Percentiles rank a stretch among this genome's conserved stretches.
Conservation (phyloP, 2,888 invertebrate species). For the Blastobasis adustella region DNA sequence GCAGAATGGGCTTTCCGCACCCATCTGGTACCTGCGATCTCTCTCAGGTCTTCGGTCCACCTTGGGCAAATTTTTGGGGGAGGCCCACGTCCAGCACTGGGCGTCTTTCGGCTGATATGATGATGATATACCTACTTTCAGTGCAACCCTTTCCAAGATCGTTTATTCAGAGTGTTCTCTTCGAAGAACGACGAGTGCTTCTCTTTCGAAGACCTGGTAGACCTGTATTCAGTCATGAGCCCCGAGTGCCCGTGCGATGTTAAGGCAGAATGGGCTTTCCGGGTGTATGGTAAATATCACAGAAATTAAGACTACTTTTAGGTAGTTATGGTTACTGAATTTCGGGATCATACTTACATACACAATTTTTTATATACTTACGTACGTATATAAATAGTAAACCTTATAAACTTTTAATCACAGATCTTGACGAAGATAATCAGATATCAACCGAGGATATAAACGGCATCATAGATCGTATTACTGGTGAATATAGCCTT, state of each 20-base stretch:
- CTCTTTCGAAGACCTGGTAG: conserved; percentile 86
- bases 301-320: too few relatives aligned
- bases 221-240: conserved; percentile 85
- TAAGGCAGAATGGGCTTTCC: conserved; percentile 86
- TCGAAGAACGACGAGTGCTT: conserved; percentile 79
- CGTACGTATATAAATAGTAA: too few relatives aligned
- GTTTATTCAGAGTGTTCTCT: conserved; percentile 84
- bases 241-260: conserved; percentile 80
- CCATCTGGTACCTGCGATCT: too few relatives aligned
- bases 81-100: too few relatives aligned
- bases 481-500: conserved; percentile 56
- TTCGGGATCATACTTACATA: too few relatives aligned
- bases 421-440: conserved; percentile 78
- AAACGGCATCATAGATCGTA: conserved; percentile 64
- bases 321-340: too few relatives aligned
- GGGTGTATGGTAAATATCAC: conserved; percentile 78
- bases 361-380: too few relatives aligned
- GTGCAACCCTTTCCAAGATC: conserved; percentile 84
- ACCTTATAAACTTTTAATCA: neutral
- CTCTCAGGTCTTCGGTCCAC: too few relatives aligned
- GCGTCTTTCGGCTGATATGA: too few relatives aligned
- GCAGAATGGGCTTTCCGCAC: conserved; percentile 86
- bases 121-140: conserved; percentile 40
- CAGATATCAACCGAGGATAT: conserved; percentile 75
- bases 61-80: too few relatives aligned